Evolutionary conservation across 2,888 invertebrate genomes (phyloP), one percentile per base, ranked within the genome.

Genomic region (Leptarthrus brevirostris): DNA sequence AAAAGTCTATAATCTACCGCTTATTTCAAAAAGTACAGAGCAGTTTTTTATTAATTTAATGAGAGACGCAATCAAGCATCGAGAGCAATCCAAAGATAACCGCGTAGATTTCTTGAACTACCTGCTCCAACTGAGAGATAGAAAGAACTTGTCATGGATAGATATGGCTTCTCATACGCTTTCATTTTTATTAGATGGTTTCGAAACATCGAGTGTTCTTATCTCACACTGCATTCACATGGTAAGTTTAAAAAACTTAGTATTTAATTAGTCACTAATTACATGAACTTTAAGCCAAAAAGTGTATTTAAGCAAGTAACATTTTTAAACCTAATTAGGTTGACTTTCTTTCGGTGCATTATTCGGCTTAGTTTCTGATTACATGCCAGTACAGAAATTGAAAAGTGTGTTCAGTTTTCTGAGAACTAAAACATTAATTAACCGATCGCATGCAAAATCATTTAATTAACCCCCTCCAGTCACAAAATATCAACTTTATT

Each of bases 21-120:
- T 83, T 44, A 58, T 84, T 0, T 77, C 79, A 0, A 86, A 83
- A 0, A 89, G 87, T 0, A 95, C 96, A 80, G 95, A 81, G 24
- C 6, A 40, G 0, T 83, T 81, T 64, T 84, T 83, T 24, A 53
- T 77, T 0, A 74, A 77, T 2, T 74, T 84, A 0, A 80, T 82
- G 81, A 73, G 77, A 10, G 78, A 74, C 16, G 81, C 83, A 0
- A 72, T 83, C 5, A 76, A 81, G 24, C 66, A 81, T 0, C 79
- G 84, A 0, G 77, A 79, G 1, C 69, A 77, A 30, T 79, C 73
- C 1, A 73, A 80, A 40, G 78, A 77, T 2, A 79, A 82, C 6
- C 81, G 84, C 2, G 73, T 75, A 0, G 85, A 85, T 74, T 84
- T 83, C 58, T 75, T 85, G 1, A 82, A 83, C 53, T 83, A 82